These are phyloP conservation scores for Drosophila lini DNA, from an alignment of 1,140 invertebrate species.

Conservation along the genomic window DNA sequence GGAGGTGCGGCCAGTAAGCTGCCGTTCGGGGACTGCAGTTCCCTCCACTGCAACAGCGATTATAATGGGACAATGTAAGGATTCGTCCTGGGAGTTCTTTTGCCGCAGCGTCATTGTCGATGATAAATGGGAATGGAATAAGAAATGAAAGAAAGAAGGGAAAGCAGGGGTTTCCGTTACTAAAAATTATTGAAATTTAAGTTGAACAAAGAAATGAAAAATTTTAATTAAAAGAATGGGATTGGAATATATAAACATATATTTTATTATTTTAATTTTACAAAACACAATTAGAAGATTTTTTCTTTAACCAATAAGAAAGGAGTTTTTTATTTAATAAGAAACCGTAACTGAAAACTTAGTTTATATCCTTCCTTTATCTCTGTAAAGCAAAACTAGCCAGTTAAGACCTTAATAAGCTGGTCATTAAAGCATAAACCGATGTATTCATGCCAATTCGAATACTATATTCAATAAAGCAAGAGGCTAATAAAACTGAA, in stretches of 20 bases:
- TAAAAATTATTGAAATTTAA: slow-evolving; percentile 25
- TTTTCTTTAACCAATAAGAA: neutral
- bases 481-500: slow-evolving; percentile 39
- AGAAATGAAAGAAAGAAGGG: neutral
- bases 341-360: neutral
- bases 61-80: slow-evolving; percentile 29
- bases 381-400: slow-evolving; percentile 10
- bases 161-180: neutral
- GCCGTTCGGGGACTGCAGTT: slow-evolving; percentile 30
- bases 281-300: too few relatives aligned
- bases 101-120: slow-evolving; percentile 35
- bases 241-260: neutral
- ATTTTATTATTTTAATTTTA: too few relatives aligned
- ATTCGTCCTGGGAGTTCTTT: slow-evolving; percentile 29
- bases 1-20: slow-evolving; percentile 12
- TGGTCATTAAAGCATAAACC: slow-evolving; percentile 32
- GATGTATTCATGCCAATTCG: slow-evolving; percentile 3
- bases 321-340: neutral
- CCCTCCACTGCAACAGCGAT: slow-evolving; percentile 19
- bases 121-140: slow-evolving; percentile 36
- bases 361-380: neutral
- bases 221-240: neutral
- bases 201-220: neutral
- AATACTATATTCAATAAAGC: slow-evolving; percentile 26
- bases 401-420: slow-evolving; percentile 23